Evolutionary conservation across 2,113 vertebrate species (phyloP), one percentile per base, ranked within the genome.

Genomic region (Bufo gargarizans): DNA sequence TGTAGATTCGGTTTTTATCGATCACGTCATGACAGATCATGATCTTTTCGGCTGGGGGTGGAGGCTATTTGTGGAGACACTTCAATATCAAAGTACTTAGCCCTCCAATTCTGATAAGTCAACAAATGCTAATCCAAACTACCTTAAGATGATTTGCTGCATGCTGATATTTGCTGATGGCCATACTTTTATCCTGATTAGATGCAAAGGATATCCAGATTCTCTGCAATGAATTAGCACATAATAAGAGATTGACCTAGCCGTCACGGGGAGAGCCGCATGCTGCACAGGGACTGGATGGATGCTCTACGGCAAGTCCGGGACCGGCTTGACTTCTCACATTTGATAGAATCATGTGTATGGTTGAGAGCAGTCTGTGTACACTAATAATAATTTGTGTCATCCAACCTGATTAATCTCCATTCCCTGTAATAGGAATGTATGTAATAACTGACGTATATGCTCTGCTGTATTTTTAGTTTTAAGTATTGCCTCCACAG

Each of bases 181-280:
- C 63, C 49, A 84, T 22, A 69, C 20, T 53, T 69, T 84, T 33
- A 84, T 71, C 82, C 63, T 84, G 65, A 71, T 69, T 84, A 84
- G 47, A 71, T 10, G 65, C 49, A 55, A 71, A 22, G 61, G 63
- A 71, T 84, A 69, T 84, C 47, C 82, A 84, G 63, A 84, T 84
- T 33, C 63, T 14, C 47, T 55, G 82, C 47, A 84, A 71, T 84
- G 22, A 84, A 53, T 83, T 84, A 84, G 10, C 20, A 67, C 47
- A 69, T 67, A 83, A 67, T 83, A 67, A 19, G 79, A 82, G 79
- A 22, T 69, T 83, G 81, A 83, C 63, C 61, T 50, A 71, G 63
- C n/a, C 63, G 6, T 14, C 81, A 63, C 20, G 1, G 61, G 80
- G 43, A 82, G 56, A 14, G 13, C 3, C 10, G 56, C 56, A 58